These are phyloP conservation scores for Neomicropteryx cornuta DNA, from an alignment of 1,140 invertebrate species.

Conservation along the genomic window DNA sequence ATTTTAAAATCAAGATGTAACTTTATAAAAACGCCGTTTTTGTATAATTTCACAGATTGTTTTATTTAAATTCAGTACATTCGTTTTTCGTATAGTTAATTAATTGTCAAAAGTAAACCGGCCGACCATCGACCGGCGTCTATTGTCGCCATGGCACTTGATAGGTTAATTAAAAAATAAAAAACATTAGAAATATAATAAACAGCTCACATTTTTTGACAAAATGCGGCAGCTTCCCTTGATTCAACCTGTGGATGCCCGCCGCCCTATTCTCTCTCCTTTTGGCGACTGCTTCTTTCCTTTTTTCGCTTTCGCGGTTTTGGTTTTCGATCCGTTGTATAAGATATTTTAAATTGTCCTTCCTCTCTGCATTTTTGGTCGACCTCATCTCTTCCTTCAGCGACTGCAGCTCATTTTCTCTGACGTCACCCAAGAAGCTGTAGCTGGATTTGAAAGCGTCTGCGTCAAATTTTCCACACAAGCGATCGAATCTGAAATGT, in stretches of 20 bases:
- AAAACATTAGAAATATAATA: slow-evolving; percentile 7
- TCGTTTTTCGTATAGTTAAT: too few species aligned
- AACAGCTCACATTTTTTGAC: slow-evolving; percentile 68
- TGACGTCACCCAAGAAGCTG: slow-evolving; percentile 59
- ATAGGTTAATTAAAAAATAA: neutral
- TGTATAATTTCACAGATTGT: too few species aligned
- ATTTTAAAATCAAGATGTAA: too few species aligned
- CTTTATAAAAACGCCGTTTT: too few species aligned
- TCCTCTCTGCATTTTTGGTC: slow-evolving; percentile 46
- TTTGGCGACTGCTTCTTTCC: slow-evolving; percentile 40
- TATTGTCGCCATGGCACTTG: slow-evolving; percentile 1
- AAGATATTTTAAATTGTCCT: slow-evolving; percentile 55
- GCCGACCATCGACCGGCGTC: too few species aligned
- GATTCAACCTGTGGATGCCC: slow-evolving; percentile 44
- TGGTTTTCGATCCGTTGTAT: slow-evolving; percentile 65
- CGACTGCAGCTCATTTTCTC: slow-evolving; percentile 50
- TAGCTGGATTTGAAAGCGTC: slow-evolving; percentile 65
- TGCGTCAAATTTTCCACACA: slow-evolving; percentile 65
- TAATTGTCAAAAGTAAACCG: too few species aligned
- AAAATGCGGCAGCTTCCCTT: slow-evolving; percentile 56
- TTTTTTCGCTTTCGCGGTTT: slow-evolving; percentile 47
- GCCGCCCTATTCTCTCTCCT: slow-evolving; percentile 43
- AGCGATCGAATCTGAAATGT: slow-evolving; percentile 59
- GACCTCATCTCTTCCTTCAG: slow-evolving; percentile 51
- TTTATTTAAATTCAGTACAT: too few species aligned